These are phyloP conservation scores for Drosophila jambulina DNA, from an alignment of 1,140 invertebrate genomes.

Conservation along the genomic window DNA sequence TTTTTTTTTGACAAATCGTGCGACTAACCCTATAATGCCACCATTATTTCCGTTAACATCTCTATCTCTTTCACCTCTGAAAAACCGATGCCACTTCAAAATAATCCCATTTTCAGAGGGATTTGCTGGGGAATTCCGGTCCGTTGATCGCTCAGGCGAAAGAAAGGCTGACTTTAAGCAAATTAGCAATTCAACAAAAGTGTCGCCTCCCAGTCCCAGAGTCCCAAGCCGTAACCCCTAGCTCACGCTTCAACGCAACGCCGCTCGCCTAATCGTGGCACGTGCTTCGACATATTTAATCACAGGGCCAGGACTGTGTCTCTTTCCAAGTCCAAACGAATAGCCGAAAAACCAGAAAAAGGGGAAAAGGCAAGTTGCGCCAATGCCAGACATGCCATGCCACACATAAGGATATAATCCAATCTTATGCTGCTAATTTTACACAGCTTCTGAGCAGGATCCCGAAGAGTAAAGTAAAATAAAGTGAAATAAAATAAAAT, in stretches of 20 bases:
- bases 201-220: slow-evolving; percentile 47
- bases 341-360: slow-evolving; percentile 31
- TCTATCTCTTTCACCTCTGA: neutral
- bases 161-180: slow-evolving; percentile 67
- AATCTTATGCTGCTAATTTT: slow-evolving; percentile 83
- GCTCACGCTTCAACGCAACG: slow-evolving; percentile 69
- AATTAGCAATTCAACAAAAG: slow-evolving; percentile 77
- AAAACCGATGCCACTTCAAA: slow-evolving; percentile 36
- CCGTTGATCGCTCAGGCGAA: slow-evolving; percentile 23
- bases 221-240: slow-evolving; percentile 30
- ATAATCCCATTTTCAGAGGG: slow-evolving; percentile 23
- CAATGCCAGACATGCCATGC: too few species aligned
- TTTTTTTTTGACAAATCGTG: too few species aligned
- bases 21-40: slow-evolving; percentile 43
- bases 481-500: slow-evolving; percentile 68
- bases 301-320: slow-evolving; percentile 64
- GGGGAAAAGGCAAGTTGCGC: slow-evolving; percentile 28
- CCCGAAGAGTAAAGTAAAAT: slow-evolving; percentile 34
- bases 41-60: slow-evolving; percentile 47
- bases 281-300: slow-evolving; percentile 80
- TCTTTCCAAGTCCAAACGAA: slow-evolving; percentile 18
- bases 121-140: slow-evolving; percentile 13
- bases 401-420: slow-evolving; percentile 78
- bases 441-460: slow-evolving; percentile 66
- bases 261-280: slow-evolving; percentile 80